Evolutionary conservation across 2,797 vertebrate species (phyloP).

Genomic region (Echeneis naucrates): DNA sequence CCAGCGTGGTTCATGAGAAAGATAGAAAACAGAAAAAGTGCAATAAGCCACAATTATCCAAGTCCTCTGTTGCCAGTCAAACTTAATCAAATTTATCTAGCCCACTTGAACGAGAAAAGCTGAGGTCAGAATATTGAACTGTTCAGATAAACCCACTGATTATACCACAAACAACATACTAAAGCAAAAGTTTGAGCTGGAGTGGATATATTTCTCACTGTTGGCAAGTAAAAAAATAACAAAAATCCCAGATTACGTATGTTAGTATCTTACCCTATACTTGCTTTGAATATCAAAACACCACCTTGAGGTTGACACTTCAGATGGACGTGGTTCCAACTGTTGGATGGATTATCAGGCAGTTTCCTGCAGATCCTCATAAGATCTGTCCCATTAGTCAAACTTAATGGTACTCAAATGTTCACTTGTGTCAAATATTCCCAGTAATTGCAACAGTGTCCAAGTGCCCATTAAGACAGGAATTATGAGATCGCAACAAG

Average conservation of each 20-base stretch:
- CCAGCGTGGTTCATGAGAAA: conserved; percentile 35
- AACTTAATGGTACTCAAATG: neutral
- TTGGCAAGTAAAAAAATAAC: no score
- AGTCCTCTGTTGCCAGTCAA: conserved; percentile 58
- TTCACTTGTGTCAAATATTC: neutral
- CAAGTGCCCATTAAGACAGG: neutral
- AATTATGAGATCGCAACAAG: neutral
- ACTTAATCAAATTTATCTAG: conserved; percentile 64
- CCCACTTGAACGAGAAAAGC: conserved; percentile 47
- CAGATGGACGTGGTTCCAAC: neutral
- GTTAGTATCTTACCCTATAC: no score
- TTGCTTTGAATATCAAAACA: no score
- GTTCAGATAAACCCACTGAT: neutral
- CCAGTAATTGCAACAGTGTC: neutral
- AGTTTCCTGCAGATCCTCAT: neutral
- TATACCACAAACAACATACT: conserved; percentile 8
- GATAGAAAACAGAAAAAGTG: conserved; percentile 48
- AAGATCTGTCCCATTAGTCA: neutral
- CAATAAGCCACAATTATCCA: conserved; percentile 74
- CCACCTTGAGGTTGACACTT: conserved; percentile 19
- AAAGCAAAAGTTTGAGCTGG: neutral
- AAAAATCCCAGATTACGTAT: no score
- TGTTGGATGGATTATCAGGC: conserved; percentile 2
- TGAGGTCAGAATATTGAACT: conserved; percentile 42
- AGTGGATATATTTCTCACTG: neutral